phyloP scores from a whole-genome alignment of 1,140 invertebrate species.

The Saxidomus purpurata region DNA sequence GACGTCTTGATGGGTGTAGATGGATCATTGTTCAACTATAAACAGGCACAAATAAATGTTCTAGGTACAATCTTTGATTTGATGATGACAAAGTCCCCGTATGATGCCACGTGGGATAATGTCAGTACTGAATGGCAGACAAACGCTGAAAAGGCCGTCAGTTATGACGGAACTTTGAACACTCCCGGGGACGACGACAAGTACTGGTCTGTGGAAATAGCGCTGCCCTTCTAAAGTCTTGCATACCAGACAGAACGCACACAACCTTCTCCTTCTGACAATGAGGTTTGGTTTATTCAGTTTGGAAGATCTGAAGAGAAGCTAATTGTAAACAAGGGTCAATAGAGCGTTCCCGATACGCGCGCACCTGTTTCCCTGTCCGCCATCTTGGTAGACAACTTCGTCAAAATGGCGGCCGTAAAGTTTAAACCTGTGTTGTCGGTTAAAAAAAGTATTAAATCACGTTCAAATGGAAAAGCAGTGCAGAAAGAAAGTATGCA shows the following conservation, averaged over 20 bases:
- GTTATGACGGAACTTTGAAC: conserved; percentile 21
- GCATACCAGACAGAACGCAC: neutral
- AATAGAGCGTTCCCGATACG: too few relatives aligned
- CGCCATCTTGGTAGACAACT: too few relatives aligned
- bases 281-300: conserved; percentile 52
- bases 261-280: neutral
- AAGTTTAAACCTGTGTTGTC: too few relatives aligned
- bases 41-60: neutral
- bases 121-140: neutral
- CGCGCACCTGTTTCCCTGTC: too few relatives aligned
- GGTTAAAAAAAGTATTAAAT: too few relatives aligned
- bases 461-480: too few relatives aligned
- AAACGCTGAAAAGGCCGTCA: conserved; percentile 6
- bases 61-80: conserved; percentile 13
- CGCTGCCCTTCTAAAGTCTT: conserved; percentile 11
- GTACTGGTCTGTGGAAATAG: conserved; percentile 34
- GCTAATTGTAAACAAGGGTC: neutral
- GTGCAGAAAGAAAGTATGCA: too few relatives aligned
- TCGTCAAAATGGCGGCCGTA: too few relatives aligned
- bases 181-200: conserved; percentile 27
- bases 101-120: neutral
- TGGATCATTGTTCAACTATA: conserved; percentile 26
- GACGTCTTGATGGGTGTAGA: conserved; percentile 17
- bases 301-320: conserved; percentile 32
- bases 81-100: conserved; percentile 5